Base-by-base conservation (phyloP, 2,797 vertebrate species). In the Crypturellus tataupa region DNA sequence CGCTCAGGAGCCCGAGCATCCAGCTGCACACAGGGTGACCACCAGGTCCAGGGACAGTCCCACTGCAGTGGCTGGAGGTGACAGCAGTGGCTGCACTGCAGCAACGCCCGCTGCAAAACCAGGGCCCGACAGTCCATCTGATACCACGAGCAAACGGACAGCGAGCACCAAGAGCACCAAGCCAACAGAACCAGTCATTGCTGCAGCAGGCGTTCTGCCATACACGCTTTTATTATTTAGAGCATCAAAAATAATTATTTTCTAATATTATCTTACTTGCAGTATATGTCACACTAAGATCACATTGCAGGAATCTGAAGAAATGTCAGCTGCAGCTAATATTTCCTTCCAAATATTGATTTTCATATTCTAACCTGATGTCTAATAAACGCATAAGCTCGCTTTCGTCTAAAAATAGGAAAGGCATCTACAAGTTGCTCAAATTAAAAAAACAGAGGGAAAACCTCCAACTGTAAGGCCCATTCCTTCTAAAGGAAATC, bases 351-450 rank as follows among this genome's bases (percentile, higher is more conserved):
- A 86, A 59, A 65, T 19, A 21, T 0, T 55, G 33, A 80, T 23
- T 10, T 76, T 80, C 40, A 42, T 24, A 86, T 46, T 80, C 59
- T 72, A 63, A 72, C 63, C 5, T 55, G 49, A 20, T 39, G 90
- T 94, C 49, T 59, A 89, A 93, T 2, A 79, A 70, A 76, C 23
- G 81, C 47, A 16, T 72, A 87, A 87, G 42, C 55, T 80, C 87
- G 46, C 23, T 79, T 91, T 72, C 39, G 51, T 25, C 39, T 72
- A 71, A 76, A 29, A 89, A 58, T 46, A 49, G 42, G 16, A 83
- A 55, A 85, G 15, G 39, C 19, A 85, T 20, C 42, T 91, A 69
- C 55, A 72, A 76, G 87, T 56, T 80, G 42, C 47, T 56, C 44
- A 42, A 47, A 76, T 40, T 58, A 91, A 73, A 19, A 19, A 85